Conservation (phyloP, 2,888 invertebrate genomes). For the Tridacna crocea region DNA sequence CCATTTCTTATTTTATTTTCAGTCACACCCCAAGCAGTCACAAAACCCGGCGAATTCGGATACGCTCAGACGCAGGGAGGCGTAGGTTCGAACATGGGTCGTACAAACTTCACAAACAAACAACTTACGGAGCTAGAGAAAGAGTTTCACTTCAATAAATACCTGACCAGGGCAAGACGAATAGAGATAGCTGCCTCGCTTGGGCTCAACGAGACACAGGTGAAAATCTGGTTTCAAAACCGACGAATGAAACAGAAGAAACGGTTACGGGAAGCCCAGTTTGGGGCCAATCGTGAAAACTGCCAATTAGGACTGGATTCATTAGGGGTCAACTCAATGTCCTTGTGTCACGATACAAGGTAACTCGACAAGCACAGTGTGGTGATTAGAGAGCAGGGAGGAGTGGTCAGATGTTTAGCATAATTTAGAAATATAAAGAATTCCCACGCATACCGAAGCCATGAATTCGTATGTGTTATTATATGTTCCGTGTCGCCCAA, state of each 20-base stretch:
- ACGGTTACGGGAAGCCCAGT: constrained; percentile 81
- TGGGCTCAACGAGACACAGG: constrained; percentile 97
- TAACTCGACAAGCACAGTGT: constrained; percentile 35
- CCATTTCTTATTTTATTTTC: constrained; percentile 19
- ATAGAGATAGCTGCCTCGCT: constrained; percentile 99
- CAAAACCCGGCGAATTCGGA: constrained; percentile 68
- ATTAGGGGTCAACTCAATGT: constrained; percentile 71
- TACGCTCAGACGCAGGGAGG: constrained; percentile 63
- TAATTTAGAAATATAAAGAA: constrained; percentile 24
- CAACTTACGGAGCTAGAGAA: constrained; percentile 99
- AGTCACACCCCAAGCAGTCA: constrained; percentile 53
- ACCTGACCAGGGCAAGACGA: constrained; percentile 97
- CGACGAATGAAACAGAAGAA: constrained; percentile 84
- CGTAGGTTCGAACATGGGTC: constrained; percentile 86
- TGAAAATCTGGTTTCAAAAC: constrained; percentile 85
- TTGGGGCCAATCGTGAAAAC: constrained; percentile 69
- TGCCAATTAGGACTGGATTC: constrained; percentile 73
- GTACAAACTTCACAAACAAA: constrained; percentile 99
- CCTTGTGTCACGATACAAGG: constrained; percentile 73
- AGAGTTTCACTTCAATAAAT: constrained; percentile 99
- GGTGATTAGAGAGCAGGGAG: neutral
- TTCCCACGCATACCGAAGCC: constrained; percentile 6
- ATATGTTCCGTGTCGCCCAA: constrained; percentile 12
- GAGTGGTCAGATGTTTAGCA: constrained; percentile 3
- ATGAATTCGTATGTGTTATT: constrained; percentile 15